Conservation (phyloP, 2,888 invertebrate genomes). For the Microplitis manilae region DNA sequence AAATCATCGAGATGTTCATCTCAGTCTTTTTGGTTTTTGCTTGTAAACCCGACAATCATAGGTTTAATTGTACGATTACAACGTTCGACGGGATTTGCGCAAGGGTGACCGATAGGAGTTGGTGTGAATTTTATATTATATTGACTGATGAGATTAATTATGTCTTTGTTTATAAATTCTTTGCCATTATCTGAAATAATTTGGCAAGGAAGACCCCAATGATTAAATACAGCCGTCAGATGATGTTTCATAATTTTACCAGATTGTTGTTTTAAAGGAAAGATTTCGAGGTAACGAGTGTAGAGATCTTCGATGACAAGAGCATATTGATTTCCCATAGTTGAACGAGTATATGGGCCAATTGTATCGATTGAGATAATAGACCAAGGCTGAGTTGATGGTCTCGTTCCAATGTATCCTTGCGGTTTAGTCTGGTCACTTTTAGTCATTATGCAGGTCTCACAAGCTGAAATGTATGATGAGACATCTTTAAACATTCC, state of each 20-base stretch:
- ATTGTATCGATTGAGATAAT: constrained; percentile 25
- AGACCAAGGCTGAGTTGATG: constrained; percentile 9
- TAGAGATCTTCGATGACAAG: not conserved
- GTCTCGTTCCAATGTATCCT: not conserved
- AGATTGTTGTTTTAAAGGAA: constrained; percentile 2
- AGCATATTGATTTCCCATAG: not conserved
- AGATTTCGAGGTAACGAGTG: constrained; percentile 33
- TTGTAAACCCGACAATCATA: constrained; percentile 38
- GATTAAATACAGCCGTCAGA: constrained; percentile 4
- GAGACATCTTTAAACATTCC: constrained; percentile 34
- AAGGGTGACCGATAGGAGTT: constrained; percentile 39
- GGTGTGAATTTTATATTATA: constrained; percentile 26
- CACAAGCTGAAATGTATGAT: constrained; percentile 33
- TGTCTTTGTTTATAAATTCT: constrained; percentile 33
- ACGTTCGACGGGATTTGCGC: constrained; percentile 42
- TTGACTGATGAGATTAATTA: constrained; percentile 17
- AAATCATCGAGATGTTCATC: constrained; percentile 39
- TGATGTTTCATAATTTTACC: constrained; percentile 19
- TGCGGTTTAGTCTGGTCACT: not conserved
- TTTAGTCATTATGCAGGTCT: constrained; percentile 29
- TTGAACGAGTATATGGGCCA: not conserved
- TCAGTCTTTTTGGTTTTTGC: constrained; percentile 35
- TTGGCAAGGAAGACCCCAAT: constrained; percentile 25
- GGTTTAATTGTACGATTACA: constrained; percentile 42
- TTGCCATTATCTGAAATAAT: constrained; percentile 31